These are phyloP conservation scores for Sycophila texana DNA, from an alignment of 2,888 invertebrate genomes.

Conservation along the genomic window DNA sequence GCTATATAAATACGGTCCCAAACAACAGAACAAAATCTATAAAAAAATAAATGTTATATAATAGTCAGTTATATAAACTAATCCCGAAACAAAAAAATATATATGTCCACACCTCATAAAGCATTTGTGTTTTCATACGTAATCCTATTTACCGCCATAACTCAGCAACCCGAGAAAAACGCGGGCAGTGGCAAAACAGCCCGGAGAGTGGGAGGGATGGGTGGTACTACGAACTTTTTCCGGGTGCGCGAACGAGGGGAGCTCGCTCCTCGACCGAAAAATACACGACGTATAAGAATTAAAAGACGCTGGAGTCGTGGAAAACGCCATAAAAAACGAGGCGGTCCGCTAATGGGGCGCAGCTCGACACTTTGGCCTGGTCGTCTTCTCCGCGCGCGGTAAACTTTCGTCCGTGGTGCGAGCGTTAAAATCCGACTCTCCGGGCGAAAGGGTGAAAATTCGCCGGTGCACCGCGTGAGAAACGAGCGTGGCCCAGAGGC, in stretches of 20 bases:
- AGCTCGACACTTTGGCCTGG: too few species aligned
- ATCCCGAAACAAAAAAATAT: too few species aligned
- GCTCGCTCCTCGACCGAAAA: slow-evolving; percentile 2
- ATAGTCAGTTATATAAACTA: too few species aligned
- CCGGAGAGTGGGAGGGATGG: background rate
- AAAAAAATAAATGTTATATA: too few species aligned
- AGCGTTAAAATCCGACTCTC: too few species aligned
- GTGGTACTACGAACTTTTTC: slow-evolving; percentile 40
- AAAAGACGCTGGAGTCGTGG: background rate
- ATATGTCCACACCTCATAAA: too few species aligned
- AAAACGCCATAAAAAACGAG: slow-evolving; percentile 49
- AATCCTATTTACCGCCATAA: background rate
- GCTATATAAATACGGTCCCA: too few species aligned
- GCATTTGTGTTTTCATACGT: too few species aligned
- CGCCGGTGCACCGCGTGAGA: background rate
- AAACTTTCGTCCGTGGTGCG: too few species aligned
- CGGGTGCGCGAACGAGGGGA: slow-evolving; percentile 6
- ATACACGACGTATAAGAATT: background rate
- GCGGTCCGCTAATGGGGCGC: too few species aligned
- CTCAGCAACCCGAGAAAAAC: background rate
- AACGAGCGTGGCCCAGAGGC: slow-evolving; percentile 58
- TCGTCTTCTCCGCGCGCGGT: background rate
- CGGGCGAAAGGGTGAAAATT: background rate
- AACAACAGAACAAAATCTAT: too few species aligned
- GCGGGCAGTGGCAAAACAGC: background rate